phyloP scores from a whole-genome alignment of 1,140 invertebrate species.

The Bombus vancouverensis region DNA sequence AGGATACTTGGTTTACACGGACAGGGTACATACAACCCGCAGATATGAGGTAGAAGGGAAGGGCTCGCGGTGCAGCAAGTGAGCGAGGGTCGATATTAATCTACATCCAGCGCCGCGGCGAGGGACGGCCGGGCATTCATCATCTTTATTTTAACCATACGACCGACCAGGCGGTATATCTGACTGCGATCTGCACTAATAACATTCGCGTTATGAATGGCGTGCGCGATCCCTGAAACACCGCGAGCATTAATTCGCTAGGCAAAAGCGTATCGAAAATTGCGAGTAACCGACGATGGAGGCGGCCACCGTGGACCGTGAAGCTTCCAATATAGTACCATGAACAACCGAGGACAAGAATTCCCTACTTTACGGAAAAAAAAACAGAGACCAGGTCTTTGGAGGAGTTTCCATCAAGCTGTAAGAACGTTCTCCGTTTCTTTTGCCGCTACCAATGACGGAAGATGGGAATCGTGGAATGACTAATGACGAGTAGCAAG shows the following conservation, averaged over 20 bases:
- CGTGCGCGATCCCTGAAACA: conserved; percentile 69
- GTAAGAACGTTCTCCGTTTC: background rate
- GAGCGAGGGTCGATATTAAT: conserved; percentile 75
- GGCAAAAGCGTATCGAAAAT: conserved; percentile 65
- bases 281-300: conserved; percentile 41
- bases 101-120: conserved; percentile 71
- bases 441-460: background rate
- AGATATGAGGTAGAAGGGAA: conserved; percentile 63
- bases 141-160: conserved; percentile 79
- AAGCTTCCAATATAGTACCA: background rate
- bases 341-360: background rate
- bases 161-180: conserved; percentile 72
- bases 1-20: conserved; percentile 34
- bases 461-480: conserved; percentile 5
- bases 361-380: background rate
- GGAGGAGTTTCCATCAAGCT: background rate
- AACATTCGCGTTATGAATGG: conserved; percentile 77
- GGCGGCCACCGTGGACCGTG: background rate
- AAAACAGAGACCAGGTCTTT: background rate
- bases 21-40: conserved; percentile 28
- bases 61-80: conserved; percentile 57
- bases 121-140: conserved; percentile 74
- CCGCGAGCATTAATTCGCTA: conserved; percentile 67
- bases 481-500: conserved; percentile 21
- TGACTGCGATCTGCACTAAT: conserved; percentile 77